phyloP scores from a whole-genome alignment of 2,888 invertebrate species.

The Lasius fuliginosus region DNA sequence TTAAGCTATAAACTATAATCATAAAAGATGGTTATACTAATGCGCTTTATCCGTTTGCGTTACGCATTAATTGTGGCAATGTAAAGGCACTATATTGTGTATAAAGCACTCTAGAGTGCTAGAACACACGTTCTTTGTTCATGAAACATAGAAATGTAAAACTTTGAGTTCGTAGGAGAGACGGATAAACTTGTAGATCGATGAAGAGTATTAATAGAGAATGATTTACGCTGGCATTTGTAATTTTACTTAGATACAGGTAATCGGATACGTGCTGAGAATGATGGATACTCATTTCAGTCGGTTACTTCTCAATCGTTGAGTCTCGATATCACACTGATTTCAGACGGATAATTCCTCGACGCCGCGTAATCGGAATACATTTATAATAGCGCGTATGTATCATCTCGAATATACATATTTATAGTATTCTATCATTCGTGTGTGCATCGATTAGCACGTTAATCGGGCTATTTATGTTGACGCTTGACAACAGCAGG shows the following conservation, averaged over 20 bases:
- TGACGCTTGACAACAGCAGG: slow-evolving; percentile 13
- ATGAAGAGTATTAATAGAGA: slow-evolving; percentile 46
- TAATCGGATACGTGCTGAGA: slow-evolving; percentile 76
- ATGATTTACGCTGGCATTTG: slow-evolving; percentile 45
- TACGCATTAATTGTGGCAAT: slow-evolving; percentile 26
- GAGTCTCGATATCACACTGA: slow-evolving; percentile 73
- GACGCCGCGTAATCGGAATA: slow-evolving; percentile 44
- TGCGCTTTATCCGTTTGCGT: background rate
- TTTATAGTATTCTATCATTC: slow-evolving; percentile 34
- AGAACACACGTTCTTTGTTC: background rate
- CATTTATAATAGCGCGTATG: slow-evolving; percentile 38
- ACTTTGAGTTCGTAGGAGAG: background rate
- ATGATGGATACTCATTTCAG: slow-evolving; percentile 79
- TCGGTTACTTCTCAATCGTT: slow-evolving; percentile 79
- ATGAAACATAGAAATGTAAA: slow-evolving; percentile 12
- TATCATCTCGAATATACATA: background rate
- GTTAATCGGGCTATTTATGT: slow-evolving; percentile 25
- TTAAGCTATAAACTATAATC: slow-evolving; percentile 23
- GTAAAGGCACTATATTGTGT: background rate
- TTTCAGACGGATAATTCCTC: slow-evolving; percentile 55
- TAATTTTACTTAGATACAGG: slow-evolving; percentile 49
- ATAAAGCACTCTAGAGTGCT: too few relatives aligned
- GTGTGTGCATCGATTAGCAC: slow-evolving; percentile 48
- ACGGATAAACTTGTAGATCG: slow-evolving; percentile 9
- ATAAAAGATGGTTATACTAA: slow-evolving; percentile 26